phyloP scores from a whole-genome alignment of 1,140 invertebrate species.

The Leptinotarsa lineolata region DNA sequence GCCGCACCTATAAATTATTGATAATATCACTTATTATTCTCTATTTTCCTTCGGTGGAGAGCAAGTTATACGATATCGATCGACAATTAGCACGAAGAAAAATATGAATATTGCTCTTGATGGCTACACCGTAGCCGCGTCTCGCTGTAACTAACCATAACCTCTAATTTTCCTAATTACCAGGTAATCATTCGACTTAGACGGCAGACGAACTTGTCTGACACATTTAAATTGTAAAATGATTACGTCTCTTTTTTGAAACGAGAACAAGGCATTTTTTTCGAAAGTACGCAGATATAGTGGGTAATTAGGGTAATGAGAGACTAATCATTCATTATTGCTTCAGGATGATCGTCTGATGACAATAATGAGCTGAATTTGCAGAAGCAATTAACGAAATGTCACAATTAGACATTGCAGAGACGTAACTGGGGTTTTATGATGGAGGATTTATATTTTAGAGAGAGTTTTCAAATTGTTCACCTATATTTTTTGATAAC shows the following conservation, averaged over 20 bases:
- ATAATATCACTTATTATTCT: too few species aligned
- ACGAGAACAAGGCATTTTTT: neutral
- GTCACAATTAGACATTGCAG: too few species aligned
- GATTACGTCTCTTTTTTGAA: neutral
- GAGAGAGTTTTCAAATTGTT: too few species aligned
- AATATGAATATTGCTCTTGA: neutral
- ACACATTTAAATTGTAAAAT: neutral
- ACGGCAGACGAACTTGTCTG: neutral
- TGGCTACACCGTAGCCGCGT: neutral
- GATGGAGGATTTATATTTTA: too few species aligned
- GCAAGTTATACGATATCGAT: too few species aligned
- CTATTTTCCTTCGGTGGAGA: too few species aligned
- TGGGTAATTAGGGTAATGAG: neutral
- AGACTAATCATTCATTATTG: neutral
- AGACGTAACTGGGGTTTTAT: too few species aligned
- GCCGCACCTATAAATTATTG: too few species aligned
- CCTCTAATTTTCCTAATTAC: conserved; percentile 3
- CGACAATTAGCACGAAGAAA: neutral
- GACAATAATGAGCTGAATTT: too few species aligned
- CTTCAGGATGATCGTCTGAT: neutral
- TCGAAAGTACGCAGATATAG: neutral
- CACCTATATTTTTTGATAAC: too few species aligned
- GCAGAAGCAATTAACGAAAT: too few species aligned
- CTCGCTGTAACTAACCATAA: neutral
- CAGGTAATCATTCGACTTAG: neutral